Evolutionary conservation across 2,888 invertebrate species (phyloP).

Genomic region (Pyrocoelia pectoralis): DNA sequence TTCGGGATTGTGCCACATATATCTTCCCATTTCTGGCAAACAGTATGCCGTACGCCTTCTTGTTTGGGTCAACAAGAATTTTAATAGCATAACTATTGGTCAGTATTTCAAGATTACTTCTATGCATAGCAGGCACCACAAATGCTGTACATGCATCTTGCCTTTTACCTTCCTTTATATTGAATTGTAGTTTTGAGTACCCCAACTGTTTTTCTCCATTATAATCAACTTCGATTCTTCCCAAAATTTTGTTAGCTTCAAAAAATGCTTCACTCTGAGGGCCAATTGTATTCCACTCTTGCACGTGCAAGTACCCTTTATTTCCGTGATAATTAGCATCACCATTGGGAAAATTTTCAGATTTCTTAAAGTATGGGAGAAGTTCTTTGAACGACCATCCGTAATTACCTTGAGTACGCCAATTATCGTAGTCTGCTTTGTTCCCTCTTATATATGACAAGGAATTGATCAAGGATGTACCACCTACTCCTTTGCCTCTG

Average conservation of each 20-base stretch:
- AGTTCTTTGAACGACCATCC: too few relatives aligned
- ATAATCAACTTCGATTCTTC: constrained; percentile 63
- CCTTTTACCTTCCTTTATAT: constrained; percentile 67
- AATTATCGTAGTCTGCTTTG: too few relatives aligned
- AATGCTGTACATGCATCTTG: constrained; percentile 70
- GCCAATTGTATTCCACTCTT: too few relatives aligned
- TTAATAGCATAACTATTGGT: constrained; percentile 73
- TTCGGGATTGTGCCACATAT: constrained; percentile 65
- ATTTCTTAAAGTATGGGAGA: too few relatives aligned
- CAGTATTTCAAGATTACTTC: constrained; percentile 73
- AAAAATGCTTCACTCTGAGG: too few relatives aligned
- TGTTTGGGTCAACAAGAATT: constrained; percentile 67
- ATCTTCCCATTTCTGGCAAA: constrained; percentile 67
- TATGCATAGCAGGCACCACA: constrained; percentile 68
- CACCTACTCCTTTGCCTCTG: too few relatives aligned
- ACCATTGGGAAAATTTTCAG: too few relatives aligned
- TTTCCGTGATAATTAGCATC: too few relatives aligned
- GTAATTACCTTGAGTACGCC: too few relatives aligned
- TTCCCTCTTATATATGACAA: too few relatives aligned
- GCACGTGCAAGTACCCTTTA: too few relatives aligned
- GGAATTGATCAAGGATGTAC: too few relatives aligned
- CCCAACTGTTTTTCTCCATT: constrained; percentile 71
- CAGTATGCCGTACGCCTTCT: constrained; percentile 70
- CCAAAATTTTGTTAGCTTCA: background rate
- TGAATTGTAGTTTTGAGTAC: constrained; percentile 72